These are phyloP conservation scores for Brachionus manjavacas DNA, from an alignment of 1,140 invertebrate species.

Conservation along the genomic window DNA sequence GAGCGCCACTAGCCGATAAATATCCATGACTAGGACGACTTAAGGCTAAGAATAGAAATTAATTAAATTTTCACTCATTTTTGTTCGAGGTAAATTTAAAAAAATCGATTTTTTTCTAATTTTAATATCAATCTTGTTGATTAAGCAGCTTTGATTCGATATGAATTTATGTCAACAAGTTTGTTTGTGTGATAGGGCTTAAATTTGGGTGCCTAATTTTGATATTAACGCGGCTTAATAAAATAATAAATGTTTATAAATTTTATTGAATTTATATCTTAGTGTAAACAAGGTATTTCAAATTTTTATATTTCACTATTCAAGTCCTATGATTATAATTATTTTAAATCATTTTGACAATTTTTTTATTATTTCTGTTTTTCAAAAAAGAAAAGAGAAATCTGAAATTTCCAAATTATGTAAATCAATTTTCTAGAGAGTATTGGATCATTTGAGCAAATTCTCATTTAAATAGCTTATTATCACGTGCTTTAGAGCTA, in stretches of 20 bases:
- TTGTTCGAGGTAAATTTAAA: conserved; percentile 1
- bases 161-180: background rate
- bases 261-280: background rate
- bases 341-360: background rate
- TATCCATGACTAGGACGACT: background rate
- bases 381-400: background rate
- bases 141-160: background rate
- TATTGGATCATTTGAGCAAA: background rate
- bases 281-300: background rate
- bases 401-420: background rate
- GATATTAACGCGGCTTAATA: background rate
- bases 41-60: background rate
- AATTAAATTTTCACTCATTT: background rate
- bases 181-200: background rate
- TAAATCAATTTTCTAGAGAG: too few relatives aligned
- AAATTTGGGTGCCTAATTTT: background rate
- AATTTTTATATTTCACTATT: background rate
- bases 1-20: background rate
- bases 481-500: background rate
- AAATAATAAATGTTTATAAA: background rate
- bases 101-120: conserved; percentile 7
- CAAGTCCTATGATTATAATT: background rate
- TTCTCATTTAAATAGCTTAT: background rate
- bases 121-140: background rate
- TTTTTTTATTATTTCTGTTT: background rate